Conservation (phyloP, 2,113 vertebrate genomes). For the Paramormyrops kingsleyae region DNA sequence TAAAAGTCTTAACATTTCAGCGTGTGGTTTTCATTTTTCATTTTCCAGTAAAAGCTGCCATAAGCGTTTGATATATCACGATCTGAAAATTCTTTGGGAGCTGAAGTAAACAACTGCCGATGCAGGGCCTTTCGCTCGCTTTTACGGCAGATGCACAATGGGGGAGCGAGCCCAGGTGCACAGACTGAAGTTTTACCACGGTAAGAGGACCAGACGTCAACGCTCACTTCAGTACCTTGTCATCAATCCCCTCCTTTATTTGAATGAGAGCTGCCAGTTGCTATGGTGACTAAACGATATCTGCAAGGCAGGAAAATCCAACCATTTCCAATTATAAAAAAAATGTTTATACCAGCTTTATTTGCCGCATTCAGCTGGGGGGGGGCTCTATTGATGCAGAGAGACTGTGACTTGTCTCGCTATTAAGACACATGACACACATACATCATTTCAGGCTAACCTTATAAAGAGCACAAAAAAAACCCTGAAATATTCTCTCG, state of each 20-base stretch:
- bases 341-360: not conserved
- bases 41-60: not conserved
- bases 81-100: not conserved
- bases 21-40: not conserved
- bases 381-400: not conserved
- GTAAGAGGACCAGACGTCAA: not conserved
- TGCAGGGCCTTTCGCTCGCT: not conserved
- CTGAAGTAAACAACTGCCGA: not conserved
- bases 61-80: not conserved
- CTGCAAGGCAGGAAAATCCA: constrained; percentile 29
- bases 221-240: not conserved
- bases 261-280: constrained; percentile 42
- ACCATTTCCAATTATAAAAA: not conserved
- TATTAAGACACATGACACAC: not conserved
- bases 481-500: not conserved
- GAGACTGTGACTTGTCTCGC: not conserved
- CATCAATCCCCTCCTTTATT: not conserved
- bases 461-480: not conserved
- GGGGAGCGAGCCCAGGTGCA: not conserved
- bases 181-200: not conserved
- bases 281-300: constrained; percentile 52
- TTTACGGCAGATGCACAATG: not conserved
- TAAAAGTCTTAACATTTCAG: not conserved
- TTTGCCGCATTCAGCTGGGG: constrained; percentile 20
- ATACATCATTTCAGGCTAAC: not conserved